Conservation (phyloP, 1,140 invertebrate species). For the Drosophila hydei region DNA sequence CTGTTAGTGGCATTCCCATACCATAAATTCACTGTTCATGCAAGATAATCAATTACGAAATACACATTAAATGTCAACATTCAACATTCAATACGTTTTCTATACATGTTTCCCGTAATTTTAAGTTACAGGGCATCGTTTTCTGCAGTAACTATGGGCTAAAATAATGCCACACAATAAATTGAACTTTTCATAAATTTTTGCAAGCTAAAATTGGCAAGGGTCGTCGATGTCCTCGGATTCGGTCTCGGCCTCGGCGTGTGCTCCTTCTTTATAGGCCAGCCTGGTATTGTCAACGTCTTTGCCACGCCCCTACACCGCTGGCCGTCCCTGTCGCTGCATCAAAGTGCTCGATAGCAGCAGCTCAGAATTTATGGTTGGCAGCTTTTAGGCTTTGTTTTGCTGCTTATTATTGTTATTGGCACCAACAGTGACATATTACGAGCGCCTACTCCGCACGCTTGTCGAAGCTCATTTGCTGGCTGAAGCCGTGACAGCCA, state of each 20-base stretch:
- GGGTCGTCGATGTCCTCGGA: slow-evolving; percentile 14
- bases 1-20: no score
- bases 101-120: background rate
- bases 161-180: slow-evolving; percentile 75
- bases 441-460: slow-evolving; percentile 53
- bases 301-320: slow-evolving; percentile 37
- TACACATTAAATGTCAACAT: no score
- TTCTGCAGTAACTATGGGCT: slow-evolving; percentile 56
- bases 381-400: slow-evolving; percentile 81
- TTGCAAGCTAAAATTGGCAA: slow-evolving; percentile 72
- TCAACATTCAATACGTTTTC: slow-evolving; percentile 1
- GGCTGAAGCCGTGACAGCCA: slow-evolving; percentile 23
- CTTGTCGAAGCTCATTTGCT: slow-evolving; percentile 74
- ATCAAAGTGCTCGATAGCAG: slow-evolving; percentile 37
- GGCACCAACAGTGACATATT: slow-evolving; percentile 82
- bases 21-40: no score
- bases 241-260: background rate
- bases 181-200: slow-evolving; percentile 82
- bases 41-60: no score
- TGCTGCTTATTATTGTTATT: slow-evolving; percentile 82
- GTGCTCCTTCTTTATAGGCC: slow-evolving; percentile 17
- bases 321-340: slow-evolving; percentile 1
- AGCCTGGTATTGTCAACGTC: slow-evolving; percentile 72
- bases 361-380: slow-evolving; percentile 75
- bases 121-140: slow-evolving; percentile 16